Conservation (phyloP, 2,113 vertebrate genomes). For the Egretta garzetta region DNA sequence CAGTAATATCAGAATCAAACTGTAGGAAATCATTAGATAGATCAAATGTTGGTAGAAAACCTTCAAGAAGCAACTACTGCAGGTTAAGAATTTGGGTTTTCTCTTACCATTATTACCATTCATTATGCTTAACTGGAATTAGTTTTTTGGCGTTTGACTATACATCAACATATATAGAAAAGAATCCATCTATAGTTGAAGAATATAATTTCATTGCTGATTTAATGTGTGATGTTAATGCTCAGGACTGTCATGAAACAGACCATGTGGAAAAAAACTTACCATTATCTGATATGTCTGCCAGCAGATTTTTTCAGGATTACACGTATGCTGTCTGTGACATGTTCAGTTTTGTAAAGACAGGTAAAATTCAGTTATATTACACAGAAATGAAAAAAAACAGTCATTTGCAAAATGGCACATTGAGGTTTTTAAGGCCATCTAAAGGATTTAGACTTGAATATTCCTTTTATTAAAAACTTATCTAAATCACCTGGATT, state of each 20-base stretch:
- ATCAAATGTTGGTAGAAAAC: neutral
- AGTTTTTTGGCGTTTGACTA: neutral
- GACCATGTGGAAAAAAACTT: neutral
- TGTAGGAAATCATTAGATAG: neutral
- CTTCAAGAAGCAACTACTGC: neutral
- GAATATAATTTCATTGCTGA: neutral
- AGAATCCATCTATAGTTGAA: neutral
- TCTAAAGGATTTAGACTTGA: neutral
- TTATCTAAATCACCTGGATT: neutral
- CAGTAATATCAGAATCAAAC: neutral
- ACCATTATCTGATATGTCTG: neutral
- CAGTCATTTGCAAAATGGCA: neutral
- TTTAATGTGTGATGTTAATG: neutral
- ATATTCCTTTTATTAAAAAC: neutral
- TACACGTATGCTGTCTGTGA: neutral
- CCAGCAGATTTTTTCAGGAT: neutral
- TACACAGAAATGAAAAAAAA: accelerated
- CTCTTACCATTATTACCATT: neutral
- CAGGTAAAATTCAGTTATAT: neutral
- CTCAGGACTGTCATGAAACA: neutral
- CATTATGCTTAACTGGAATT: neutral
- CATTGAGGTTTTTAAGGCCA: neutral
- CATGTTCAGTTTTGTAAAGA: neutral
- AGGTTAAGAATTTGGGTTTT: neutral
- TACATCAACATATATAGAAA: neutral